Conservation (phyloP, 2,888 invertebrate species). For the Leptopilina myrica region DNA sequence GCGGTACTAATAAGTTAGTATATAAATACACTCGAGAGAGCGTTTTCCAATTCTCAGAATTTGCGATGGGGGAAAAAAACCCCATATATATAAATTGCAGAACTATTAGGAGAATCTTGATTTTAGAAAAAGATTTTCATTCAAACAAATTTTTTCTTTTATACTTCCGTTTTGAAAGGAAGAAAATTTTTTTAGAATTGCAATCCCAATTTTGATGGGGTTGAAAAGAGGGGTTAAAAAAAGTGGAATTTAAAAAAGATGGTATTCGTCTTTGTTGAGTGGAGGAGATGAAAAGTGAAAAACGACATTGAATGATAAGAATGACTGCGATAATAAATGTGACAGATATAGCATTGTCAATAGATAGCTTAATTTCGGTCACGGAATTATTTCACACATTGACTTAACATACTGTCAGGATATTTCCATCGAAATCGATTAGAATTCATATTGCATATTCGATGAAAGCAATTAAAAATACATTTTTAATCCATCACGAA, state of each 20-base stretch:
- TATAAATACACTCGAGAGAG: not conserved
- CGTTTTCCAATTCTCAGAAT: constrained; percentile 18
- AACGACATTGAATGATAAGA: constrained; percentile 5
- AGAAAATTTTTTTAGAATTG: too few species aligned
- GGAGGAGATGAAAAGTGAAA: not conserved
- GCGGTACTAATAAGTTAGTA: constrained; percentile 14
- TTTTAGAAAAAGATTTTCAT: not conserved
- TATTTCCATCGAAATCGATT: not conserved
- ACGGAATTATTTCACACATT: not conserved
- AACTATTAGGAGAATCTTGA: constrained; percentile 6
- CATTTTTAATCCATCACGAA: too few species aligned
- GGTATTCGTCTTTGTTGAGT: not conserved
- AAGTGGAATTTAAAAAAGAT: not conserved
- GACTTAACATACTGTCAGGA: not conserved
- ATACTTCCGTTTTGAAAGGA: too few species aligned
- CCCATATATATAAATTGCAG: constrained; percentile 1
- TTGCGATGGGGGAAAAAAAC: not conserved
- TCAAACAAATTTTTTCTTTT: too few species aligned
- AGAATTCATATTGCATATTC: too few species aligned
- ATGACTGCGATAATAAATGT: constrained; percentile 3
- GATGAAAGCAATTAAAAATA: too few species aligned
- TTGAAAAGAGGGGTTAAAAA: not conserved
- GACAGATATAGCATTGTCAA: not conserved
- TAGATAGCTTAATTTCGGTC: constrained; percentile 20
- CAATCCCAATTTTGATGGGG: too few species aligned